These are phyloP conservation scores for mouse (Mus musculus) DNA, from an alignment of 2,113 vertebrate genomes.

Conservation along the genomic window GRCm39 chr2:115031001-115031500, in stretches of 20 bases:
- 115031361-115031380: conserved; percentile 31
- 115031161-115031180: conserved; percentile 58
- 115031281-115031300: conserved; percentile 44
- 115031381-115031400: conserved; percentile 33
- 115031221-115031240: conserved; percentile 55
- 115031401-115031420: conserved; percentile 47
- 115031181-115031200: conserved; percentile 36
- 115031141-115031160: conserved; percentile 60
- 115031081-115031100: conserved; percentile 27
- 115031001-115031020: background rate
- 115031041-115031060: conserved; percentile 3
- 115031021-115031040: background rate
- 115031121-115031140: conserved; percentile 40
- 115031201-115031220: conserved; percentile 59
- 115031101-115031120: conserved; percentile 50
- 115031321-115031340: conserved; percentile 26
- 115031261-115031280: conserved; percentile 30
- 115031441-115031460: conserved; percentile 29
- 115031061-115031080: conserved; percentile 6
- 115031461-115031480: background rate
- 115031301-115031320: conserved; percentile 8
- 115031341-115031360: conserved; percentile 42
- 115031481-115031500: conserved; percentile 11
- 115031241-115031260: conserved; percentile 50
- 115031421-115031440: conserved; percentile 18